Percentiles rank a stretch among this genome's conserved stretches.
These are phyloP conservation scores for Oscheius sp. DNA, from an alignment of 1,140 invertebrate genomes.

Conservation along the genomic window DNA sequence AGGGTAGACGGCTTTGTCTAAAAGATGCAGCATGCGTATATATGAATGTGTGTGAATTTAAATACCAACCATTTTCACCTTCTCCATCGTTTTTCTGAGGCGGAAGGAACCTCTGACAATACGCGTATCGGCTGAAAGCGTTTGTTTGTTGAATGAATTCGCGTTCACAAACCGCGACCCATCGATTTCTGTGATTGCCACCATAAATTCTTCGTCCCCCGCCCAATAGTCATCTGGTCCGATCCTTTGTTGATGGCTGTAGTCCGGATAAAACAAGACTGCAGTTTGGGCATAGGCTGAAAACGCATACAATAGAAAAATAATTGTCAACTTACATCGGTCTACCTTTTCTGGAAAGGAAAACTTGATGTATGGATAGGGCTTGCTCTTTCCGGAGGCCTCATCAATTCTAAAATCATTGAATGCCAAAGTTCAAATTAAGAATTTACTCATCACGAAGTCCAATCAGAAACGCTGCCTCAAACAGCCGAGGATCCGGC, in stretches of 20 bases:
- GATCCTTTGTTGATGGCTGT: not conserved
- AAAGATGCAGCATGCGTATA: too few species aligned
- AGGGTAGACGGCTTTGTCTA: not conserved
- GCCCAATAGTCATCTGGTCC: not conserved
- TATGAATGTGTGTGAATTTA: not conserved
- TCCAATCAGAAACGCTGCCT: not conserved
- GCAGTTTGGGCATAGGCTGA: not conserved
- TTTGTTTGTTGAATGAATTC: too few species aligned
- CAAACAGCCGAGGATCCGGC: not conserved
- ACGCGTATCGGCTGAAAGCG: not conserved
- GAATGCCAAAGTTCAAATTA: not conserved
- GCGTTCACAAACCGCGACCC: not conserved
- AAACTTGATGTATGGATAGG: not conserved
- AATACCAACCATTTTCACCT: not conserved
- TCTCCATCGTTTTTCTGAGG: not conserved
- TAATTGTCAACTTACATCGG: not conserved
- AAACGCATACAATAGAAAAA: too few species aligned
- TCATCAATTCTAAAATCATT: not conserved
- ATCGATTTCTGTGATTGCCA: not conserved
- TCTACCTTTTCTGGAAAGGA: not conserved
- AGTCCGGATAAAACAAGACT: not conserved
- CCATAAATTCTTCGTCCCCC: conserved; percentile 3
- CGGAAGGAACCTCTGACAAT: not conserved
- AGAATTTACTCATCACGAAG: not conserved
- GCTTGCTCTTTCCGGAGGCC: not conserved